Evolutionary conservation across 2,797 vertebrate genomes (phyloP), one percentile per base, ranked within the genome.

Genomic region (Dendrocincla fuliginosa): DNA sequence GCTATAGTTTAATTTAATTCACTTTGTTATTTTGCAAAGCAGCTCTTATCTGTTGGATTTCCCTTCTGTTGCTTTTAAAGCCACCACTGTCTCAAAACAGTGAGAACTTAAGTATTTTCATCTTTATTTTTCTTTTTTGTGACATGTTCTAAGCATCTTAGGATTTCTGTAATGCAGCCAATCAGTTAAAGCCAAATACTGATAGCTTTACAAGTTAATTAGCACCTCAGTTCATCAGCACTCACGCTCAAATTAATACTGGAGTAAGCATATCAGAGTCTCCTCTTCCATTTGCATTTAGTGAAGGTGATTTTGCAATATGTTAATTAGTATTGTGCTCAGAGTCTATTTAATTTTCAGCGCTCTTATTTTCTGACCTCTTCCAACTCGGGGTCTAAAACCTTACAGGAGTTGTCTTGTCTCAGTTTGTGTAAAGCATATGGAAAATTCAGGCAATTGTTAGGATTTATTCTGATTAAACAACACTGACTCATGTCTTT

Each of bases 1-100:
- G 84, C 94, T 91, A 41, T 83, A 84, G 92, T 95, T 97, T 97
- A 96, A 96, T 97, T 97, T 92, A 95, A 97, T 96, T 91, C 70
- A 75, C 78, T 93, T 94, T 73, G 75, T 97, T 97, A 95, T 96
- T 97, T 97, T 96, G 78, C 65, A 80, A 87, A 97, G 95, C 80
- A 74, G 49, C 93, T 97, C 46, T 6, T 94, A 55, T 79, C 77
- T 55, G 60, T 84, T 94, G 91, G 80, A 92, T 97, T 96, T 96
- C 63, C 83, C 53, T 95, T 96, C 75, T 74, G 52, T 65, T 68
- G 23, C 55, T 96, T 96, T 96, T 90, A 93, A 95, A 96, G 76
- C 64, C 69, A 90, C 50, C 42, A 49, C 13, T 50, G 73, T 92
- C 70, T 83, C 85, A 55, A 87, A 97, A 90, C 47, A 71, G 75